A percentile compares a stretch with the other conserved stretches of the same genome.
phyloP scores from a whole-genome alignment of 2,113 vertebrate genomes.

The Lampris megalopsis region DNA sequence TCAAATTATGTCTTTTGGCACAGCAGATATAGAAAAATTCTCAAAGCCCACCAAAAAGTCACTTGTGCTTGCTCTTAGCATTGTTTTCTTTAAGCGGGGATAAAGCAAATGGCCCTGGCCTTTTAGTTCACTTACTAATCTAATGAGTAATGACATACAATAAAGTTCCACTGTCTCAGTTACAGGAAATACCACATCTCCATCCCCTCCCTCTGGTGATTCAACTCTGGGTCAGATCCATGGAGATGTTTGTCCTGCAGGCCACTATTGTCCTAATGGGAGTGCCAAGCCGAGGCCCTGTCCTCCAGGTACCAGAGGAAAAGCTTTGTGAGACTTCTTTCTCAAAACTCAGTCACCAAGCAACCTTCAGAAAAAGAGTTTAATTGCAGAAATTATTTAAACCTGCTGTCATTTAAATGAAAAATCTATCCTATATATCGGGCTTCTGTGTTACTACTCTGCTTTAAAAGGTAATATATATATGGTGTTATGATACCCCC shows the following conservation, averaged over 20 bases:
- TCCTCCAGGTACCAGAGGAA: conserved; percentile 77
- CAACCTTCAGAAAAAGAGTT: too few species aligned
- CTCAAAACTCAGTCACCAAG: too few species aligned
- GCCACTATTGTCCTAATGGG: conserved; percentile 85
- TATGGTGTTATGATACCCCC: conserved; percentile 24
- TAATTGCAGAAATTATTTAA: neutral
- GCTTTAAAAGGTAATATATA: neutral
- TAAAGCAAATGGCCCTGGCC: conserved; percentile 22
- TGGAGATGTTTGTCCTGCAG: conserved; percentile 81
- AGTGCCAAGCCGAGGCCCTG: conserved; percentile 78
- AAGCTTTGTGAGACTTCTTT: neutral
- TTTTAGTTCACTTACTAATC: conserved; percentile 40
- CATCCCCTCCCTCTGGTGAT: conserved; percentile 30
- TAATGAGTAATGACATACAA: conserved; percentile 58
- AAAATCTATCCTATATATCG: neutral
- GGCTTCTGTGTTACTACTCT: conserved; percentile 39
- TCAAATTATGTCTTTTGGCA: conserved; percentile 36
- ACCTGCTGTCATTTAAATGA: conserved; percentile 4
- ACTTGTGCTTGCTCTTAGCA: neutral
- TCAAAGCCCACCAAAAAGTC: conserved; percentile 27
- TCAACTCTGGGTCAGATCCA: conserved; percentile 47
- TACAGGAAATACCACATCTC: conserved; percentile 73
- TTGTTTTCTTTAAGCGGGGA: conserved; percentile 20
- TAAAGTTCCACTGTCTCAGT: conserved; percentile 70
- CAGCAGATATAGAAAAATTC: conserved; percentile 8